Conservation (phyloP, 1,140 invertebrate genomes). For the Araneus ventricosus region DNA sequence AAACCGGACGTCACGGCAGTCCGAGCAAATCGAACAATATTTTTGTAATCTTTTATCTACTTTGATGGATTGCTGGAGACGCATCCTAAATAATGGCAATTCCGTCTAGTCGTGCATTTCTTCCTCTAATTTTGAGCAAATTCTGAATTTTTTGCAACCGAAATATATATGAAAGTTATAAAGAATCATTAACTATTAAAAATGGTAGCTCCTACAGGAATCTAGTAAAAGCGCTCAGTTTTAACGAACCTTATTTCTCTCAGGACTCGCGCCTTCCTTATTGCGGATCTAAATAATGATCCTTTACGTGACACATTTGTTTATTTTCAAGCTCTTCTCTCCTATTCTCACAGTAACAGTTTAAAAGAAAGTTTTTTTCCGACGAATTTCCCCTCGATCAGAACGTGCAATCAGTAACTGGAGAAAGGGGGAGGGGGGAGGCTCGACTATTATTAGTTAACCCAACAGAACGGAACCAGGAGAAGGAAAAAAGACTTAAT, state of each 20-base stretch:
- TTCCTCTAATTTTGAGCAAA: too few relatives aligned
- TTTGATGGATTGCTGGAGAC: too few relatives aligned
- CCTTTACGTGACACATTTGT: neutral
- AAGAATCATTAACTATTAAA: too few relatives aligned
- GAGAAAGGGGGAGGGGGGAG: neutral
- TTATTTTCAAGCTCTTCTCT: neutral
- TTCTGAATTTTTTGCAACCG: too few relatives aligned
- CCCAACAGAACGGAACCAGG: neutral
- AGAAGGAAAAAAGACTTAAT: constrained; percentile 28
- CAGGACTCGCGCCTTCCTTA: neutral
- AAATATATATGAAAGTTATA: too few relatives aligned
- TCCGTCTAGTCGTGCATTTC: too few relatives aligned
- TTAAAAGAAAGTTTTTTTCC: constrained; percentile 21
- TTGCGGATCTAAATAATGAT: neutral
- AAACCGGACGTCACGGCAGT: too few relatives aligned
- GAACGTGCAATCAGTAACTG: neutral
- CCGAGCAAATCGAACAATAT: too few relatives aligned
- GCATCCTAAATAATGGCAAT: too few relatives aligned
- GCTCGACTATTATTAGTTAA: constrained; percentile 49
- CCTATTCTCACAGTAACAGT: neutral
- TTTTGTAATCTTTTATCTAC: too few relatives aligned
- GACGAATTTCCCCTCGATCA: neutral
- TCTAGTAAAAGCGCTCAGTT: too few relatives aligned
- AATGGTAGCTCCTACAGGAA: too few relatives aligned
- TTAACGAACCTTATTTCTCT: neutral